Evolutionary conservation across 2,888 invertebrate species (phyloP), one percentile per base, ranked within the genome.

Genomic region (Trypoxylon attenuatum): DNA sequence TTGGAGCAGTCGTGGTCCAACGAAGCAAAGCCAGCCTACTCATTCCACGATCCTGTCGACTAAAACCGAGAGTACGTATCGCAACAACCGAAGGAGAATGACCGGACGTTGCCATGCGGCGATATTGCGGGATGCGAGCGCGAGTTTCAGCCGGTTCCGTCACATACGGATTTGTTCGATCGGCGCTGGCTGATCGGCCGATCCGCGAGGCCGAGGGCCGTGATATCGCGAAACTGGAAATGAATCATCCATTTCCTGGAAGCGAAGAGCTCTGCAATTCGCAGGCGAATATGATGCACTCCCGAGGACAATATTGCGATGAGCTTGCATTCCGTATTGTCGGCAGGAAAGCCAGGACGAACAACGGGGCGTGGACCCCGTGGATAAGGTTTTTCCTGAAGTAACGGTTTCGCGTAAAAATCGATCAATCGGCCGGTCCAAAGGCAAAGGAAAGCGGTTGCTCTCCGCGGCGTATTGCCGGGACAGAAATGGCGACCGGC

Each of bases 401-500:
- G 27, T 16, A 19, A 29, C 43, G 3, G 25, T 52, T 25, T 5
- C 15, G n/a, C 18, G 15, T 41, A 10, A 41, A 45, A 57, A n/a
- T 38, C 16, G 54, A 55, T 62, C 10, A 45, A 58, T 50, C 50
- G 45, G n/a, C 49, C 33, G 10, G 27, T 22, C 21, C 45, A 29
- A 53, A 66, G 67, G 22, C 55, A 59, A 68, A 68, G n/a, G 67
- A 69, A 67, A 68, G 72, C 67, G 60, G 64, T 61, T 65, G 60
- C 55, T 69, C 63, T 63, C 3, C 56, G 52, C 73, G 61, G 71
- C 64, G 69, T 69, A 71, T 77, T 68, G 78, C 81, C 80, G 79
- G 78, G 71, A 72, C 56, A 81, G 80, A 82, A 84, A 84, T 84
- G 84, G 84, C 84, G 84, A 82, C 84, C 79, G 82, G 84, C 83